A percentile compares a stretch with the other conserved stretches of the same genome.
Evolutionary conservation across 2,797 vertebrate species (phyloP).

Genomic region (Malacoctenus gilli): DNA sequence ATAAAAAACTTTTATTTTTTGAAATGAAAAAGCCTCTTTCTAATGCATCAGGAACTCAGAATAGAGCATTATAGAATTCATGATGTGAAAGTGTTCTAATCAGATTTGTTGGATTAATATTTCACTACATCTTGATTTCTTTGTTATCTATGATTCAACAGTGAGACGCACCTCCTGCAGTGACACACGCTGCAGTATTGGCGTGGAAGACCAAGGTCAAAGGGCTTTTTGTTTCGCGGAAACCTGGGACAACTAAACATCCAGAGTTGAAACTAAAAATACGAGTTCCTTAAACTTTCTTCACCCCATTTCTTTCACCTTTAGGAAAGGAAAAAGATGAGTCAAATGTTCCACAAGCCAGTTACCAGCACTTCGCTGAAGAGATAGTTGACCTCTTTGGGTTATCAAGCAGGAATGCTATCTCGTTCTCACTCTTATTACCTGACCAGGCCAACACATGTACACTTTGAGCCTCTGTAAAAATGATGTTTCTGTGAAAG

Average conservation of each 20-base stretch:
- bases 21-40: too few species aligned
- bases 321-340: not conserved
- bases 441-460: constrained; percentile 28
- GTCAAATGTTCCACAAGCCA: not conserved
- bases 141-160: constrained; percentile 22
- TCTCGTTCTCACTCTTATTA: constrained; percentile 37
- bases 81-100: too few species aligned
- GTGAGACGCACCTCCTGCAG: constrained; percentile 21
- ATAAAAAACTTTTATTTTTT: too few species aligned
- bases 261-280: too few species aligned
- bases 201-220: constrained; percentile 9
- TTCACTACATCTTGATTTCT: too few species aligned
- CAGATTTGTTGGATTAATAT: too few species aligned
- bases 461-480: constrained; percentile 61
- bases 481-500: constrained; percentile 19
- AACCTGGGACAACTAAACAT: not conserved
- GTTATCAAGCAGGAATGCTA: constrained; percentile 38
- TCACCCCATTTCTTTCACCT: not conserved
- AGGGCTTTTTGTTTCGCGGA: constrained; percentile 11
- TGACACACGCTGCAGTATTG: constrained; percentile 5
- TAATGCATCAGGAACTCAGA: too few species aligned
- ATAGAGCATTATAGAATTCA: too few species aligned
- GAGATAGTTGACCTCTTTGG: constrained; percentile 1
- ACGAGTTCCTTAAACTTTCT: not conserved
- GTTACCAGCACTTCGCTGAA: not conserved